phyloP scores from a whole-genome alignment of 2,888 invertebrate species.

The Sinodicranocentrus sp. region DNA sequence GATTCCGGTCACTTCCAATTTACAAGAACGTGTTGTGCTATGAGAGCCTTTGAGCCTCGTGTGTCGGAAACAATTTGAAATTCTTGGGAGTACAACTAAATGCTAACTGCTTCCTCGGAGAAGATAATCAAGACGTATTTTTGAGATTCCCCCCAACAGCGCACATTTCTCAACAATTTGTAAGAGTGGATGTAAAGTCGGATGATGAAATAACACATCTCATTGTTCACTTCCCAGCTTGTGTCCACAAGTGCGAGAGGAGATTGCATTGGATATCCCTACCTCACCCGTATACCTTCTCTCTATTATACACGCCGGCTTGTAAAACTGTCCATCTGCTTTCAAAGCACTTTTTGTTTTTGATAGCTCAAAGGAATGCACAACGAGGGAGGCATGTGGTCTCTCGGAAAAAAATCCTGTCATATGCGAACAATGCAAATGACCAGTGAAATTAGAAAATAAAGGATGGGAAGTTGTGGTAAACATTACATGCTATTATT shows the following conservation, averaged over 20 bases:
- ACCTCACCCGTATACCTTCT: not conserved
- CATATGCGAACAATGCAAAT: conserved; percentile 26
- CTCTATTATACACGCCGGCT: not conserved
- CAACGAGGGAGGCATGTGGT: not conserved
- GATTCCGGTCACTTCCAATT: too few relatives aligned
- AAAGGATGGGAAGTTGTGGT: not conserved
- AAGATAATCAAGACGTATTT: too few relatives aligned
- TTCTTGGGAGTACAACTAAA: too few relatives aligned
- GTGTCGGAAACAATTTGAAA: too few relatives aligned
- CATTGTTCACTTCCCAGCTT: conserved; percentile 58
- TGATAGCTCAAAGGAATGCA: conserved; percentile 6
- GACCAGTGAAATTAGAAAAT: not conserved
- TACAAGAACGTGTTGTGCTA: too few relatives aligned
- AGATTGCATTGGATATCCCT: too few relatives aligned
- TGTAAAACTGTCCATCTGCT: conserved; percentile 20
- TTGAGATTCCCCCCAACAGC: conserved; percentile 44
- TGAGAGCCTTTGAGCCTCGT: too few relatives aligned
- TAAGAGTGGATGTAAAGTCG: conserved; percentile 40
- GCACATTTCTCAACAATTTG: conserved; percentile 66
- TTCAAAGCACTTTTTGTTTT: conserved; percentile 19
- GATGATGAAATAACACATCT: conserved; percentile 49
- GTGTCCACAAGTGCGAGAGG: conserved; percentile 30
- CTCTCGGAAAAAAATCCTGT: not conserved
- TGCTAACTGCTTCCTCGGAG: too few relatives aligned
- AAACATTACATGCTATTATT: conserved; percentile 8